Percentiles rank a stretch among this genome's conserved stretches.
phyloP scores from a whole-genome alignment of 2,113 vertebrate species.

The Origma solitaria region DNA sequence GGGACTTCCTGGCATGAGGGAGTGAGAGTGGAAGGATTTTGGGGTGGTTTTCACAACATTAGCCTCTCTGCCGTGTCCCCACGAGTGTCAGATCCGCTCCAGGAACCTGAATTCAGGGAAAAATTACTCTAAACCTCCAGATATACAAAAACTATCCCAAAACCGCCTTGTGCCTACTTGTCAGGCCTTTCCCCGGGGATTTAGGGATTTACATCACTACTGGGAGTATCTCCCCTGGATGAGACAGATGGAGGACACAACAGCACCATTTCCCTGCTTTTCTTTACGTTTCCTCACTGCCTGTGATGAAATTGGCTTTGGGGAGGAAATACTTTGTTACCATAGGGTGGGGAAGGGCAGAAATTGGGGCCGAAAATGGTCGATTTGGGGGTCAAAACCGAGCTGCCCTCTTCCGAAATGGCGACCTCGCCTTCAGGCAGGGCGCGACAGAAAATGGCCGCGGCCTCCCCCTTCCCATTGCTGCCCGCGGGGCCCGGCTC shows the following conservation, averaged over 20 bases:
- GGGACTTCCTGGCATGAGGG: background rate
- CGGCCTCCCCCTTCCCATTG: accelerated
- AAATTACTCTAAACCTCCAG: background rate
- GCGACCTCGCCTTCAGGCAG: background rate
- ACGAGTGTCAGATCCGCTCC: accelerated
- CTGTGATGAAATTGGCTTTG: background rate
- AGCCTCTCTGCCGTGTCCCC: background rate
- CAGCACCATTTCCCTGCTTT: background rate
- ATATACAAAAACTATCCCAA: background rate
- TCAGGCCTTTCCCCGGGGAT: background rate
- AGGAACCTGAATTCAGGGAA: background rate
- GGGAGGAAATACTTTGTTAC: too few species aligned
- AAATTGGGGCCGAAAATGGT: background rate
- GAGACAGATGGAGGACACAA: too few species aligned
- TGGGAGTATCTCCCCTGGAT: background rate
- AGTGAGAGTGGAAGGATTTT: background rate
- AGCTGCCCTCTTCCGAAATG: background rate
- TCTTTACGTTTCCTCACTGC: background rate
- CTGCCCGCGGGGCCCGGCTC: accelerated
- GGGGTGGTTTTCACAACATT: background rate
- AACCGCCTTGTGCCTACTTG: background rate
- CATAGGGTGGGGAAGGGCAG: too few species aligned
- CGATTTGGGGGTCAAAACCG: background rate
- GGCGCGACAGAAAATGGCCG: background rate
- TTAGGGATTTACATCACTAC: background rate